A percentile compares a stretch with the other conserved stretches of the same genome.
Evolutionary conservation across 2,797 vertebrate species (phyloP).

Genomic region (Nyctalus aviator): DNA sequence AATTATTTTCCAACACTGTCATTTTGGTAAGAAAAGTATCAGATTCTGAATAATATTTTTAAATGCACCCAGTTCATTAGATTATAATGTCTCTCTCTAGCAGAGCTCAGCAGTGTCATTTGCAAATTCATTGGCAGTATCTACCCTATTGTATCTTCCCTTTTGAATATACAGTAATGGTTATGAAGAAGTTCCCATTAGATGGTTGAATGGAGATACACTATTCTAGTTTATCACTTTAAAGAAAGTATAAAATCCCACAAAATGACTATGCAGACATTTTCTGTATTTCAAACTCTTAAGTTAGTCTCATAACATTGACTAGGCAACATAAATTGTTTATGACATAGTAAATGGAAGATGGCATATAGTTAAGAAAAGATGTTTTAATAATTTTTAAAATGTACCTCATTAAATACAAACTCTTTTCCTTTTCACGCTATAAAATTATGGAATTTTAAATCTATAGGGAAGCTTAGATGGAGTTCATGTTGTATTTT

Average conservation of each 20-base stretch:
- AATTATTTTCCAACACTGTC: background rate
- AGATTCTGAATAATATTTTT: conserved; percentile 26
- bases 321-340: conserved; percentile 63
- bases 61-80: background rate
- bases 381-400: conserved; percentile 69
- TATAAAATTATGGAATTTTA: conserved; percentile 58
- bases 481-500: conserved; percentile 38
- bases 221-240: conserved; percentile 57
- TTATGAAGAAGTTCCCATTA: conserved; percentile 12
- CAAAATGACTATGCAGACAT: conserved; percentile 45
- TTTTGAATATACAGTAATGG: conserved; percentile 26
- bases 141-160: background rate
- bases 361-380: conserved; percentile 57
- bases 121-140: background rate
- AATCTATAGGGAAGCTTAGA: conserved; percentile 33
- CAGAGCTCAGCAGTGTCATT: background rate
- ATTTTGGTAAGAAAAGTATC: background rate
- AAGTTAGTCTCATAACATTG: conserved; percentile 58
- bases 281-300: conserved; percentile 59
- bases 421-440: background rate
- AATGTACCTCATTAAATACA: conserved; percentile 43
- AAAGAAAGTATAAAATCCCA: conserved; percentile 59
- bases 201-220: conserved; percentile 13
- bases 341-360: conserved; percentile 57
- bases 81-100: background rate